Conservation (phyloP, 92 coral and sea anemone genomes). For the Epizoanthus ramosus region DNA sequence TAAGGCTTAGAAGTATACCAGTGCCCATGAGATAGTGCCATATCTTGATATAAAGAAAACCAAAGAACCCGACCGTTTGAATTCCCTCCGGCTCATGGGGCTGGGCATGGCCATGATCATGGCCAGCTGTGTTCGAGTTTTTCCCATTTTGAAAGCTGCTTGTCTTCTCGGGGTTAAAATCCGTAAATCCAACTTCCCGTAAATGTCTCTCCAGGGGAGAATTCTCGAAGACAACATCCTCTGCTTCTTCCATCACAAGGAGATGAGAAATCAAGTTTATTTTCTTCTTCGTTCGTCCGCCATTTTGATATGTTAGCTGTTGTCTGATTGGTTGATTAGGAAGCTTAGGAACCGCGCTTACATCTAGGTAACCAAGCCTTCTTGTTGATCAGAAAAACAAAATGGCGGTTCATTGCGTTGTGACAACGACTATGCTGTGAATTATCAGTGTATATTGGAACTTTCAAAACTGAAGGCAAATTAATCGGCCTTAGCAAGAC, state of each 20-base stretch:
- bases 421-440: background rate
- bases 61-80: background rate
- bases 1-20: background rate
- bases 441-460: background rate
- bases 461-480: background rate
- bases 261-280: too few relatives aligned
- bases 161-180: constrained; percentile 68
- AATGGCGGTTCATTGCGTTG: background rate
- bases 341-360: constrained; percentile 16
- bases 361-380: constrained; percentile 26
- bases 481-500: background rate
- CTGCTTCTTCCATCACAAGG: constrained; percentile 65
- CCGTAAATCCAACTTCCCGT: constrained; percentile 81
- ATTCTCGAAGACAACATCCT: constrained; percentile 85
- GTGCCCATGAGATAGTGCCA: background rate
- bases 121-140: constrained; percentile 11
- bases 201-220: constrained; percentile 91
- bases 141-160: constrained; percentile 3
- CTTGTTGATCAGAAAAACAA: background rate
- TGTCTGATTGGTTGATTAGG: constrained; percentile 1
- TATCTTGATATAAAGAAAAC: constrained; percentile 2
- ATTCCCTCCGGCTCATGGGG: too few relatives aligned
- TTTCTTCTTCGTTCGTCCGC: constrained; percentile 17
- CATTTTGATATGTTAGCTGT: constrained; percentile 13
- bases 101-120: background rate